phyloP scores from a whole-genome alignment of 2,113 vertebrate species.

The Dicentrarchus labrax region DNA sequence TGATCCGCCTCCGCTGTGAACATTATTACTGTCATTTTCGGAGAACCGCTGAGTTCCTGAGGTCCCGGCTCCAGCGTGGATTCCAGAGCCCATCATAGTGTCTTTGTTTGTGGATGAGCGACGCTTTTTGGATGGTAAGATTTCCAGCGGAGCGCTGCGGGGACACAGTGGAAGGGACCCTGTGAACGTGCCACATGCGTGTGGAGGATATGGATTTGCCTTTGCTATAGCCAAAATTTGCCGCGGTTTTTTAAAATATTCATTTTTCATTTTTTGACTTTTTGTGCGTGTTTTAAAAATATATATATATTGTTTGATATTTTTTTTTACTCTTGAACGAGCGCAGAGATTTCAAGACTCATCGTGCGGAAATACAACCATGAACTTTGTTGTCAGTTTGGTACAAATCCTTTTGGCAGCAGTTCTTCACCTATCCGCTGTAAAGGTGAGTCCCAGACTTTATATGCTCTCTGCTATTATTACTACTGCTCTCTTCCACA shows the following conservation, averaged over 20 bases:
- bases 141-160: conserved; percentile 28
- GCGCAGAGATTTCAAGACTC: conserved; percentile 49
- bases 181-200: conserved; percentile 57
- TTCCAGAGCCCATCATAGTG: conserved; percentile 42
- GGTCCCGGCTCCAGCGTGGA: conserved; percentile 47
- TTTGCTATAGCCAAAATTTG: conserved; percentile 67
- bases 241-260: conserved; percentile 29
- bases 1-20: background rate
- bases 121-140: conserved; percentile 39
- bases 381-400: conserved; percentile 84
- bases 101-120: conserved; percentile 52
- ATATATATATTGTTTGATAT: background rate
- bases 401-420: conserved; percentile 78
- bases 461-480: background rate
- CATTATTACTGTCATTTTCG: background rate
- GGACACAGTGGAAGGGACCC: conserved; percentile 40
- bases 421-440: conserved; percentile 74
- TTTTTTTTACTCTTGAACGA: conserved; percentile 5
- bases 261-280: conserved; percentile 13
- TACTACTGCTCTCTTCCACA: background rate
- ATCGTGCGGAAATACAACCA: conserved; percentile 80
- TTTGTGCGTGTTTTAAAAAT: no score
- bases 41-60: conserved; percentile 13
- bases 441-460: conserved; percentile 75
- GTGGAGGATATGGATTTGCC: conserved; percentile 71